These are phyloP conservation scores for Peromyscus polionotus DNA, from an alignment of 2,113 vertebrate genomes.

Conservation along the genomic window DNA sequence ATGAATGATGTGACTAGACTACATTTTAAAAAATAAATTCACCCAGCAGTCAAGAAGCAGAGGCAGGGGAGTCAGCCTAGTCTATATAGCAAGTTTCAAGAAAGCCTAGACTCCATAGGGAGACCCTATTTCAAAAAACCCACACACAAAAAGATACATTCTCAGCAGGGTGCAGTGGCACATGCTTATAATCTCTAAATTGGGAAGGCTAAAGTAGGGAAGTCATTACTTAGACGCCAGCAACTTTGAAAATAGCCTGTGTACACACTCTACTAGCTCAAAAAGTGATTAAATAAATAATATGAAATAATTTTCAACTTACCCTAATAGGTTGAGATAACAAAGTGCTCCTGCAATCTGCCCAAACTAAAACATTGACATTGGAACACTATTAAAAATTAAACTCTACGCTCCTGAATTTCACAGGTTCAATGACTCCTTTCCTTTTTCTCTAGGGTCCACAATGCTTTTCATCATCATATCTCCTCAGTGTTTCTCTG, in stretches of 20 bases:
- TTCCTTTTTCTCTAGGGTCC: background rate
- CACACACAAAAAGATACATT: background rate
- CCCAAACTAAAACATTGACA: background rate
- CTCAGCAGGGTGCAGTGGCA: background rate
- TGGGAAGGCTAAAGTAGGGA: background rate
- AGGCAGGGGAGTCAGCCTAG: background rate
- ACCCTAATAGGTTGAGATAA: background rate
- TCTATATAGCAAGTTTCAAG: background rate
- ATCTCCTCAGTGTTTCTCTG: background rate
- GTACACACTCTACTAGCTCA: background rate
- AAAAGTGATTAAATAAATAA: background rate
- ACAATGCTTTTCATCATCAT: background rate
- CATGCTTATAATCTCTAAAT: background rate
- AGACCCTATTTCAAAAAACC: background rate
- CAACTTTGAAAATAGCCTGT: background rate
- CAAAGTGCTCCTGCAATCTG: background rate
- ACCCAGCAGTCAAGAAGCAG: background rate
- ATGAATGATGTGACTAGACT: background rate
- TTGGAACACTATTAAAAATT: background rate
- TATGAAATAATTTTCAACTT: background rate
- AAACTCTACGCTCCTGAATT: background rate
- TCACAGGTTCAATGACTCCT: background rate
- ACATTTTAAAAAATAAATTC: background rate
- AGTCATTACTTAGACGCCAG: background rate
- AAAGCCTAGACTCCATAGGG: background rate